Conservation (phyloP, 1,140 invertebrate genomes). For the Cydia splendana region DNA sequence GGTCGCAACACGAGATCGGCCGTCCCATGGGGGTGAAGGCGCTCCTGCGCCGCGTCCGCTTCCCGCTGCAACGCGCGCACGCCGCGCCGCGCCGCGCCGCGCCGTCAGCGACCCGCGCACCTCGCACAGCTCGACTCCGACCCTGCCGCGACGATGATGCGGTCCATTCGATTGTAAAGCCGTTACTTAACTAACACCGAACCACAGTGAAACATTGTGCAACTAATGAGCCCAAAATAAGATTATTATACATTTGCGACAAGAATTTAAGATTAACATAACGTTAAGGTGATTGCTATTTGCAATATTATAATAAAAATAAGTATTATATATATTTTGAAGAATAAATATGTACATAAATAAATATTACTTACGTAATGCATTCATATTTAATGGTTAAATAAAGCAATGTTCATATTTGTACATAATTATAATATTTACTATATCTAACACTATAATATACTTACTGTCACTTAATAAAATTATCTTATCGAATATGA, state of each 20-base stretch:
- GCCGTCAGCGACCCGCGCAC: neutral
- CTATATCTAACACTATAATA: constrained; percentile 23
- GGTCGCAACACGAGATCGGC: constrained; percentile 37
- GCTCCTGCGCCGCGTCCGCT: neutral
- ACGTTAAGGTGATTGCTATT: constrained; percentile 64
- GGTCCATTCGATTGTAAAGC: neutral
- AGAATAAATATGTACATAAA: constrained; percentile 69
- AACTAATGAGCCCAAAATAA: constrained; percentile 42
- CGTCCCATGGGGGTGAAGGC: neutral
- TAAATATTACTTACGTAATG: constrained; percentile 59
- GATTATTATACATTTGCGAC: constrained; percentile 37
- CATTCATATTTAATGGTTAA: constrained; percentile 58
- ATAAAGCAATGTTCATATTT: constrained; percentile 72
- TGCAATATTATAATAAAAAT: constrained; percentile 68
- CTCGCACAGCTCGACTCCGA: neutral
- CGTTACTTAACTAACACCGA: neutral
- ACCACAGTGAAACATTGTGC: neutral
- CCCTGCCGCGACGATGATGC: neutral
- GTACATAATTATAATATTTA: constrained; percentile 66
- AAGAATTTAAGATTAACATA: constrained; percentile 43
- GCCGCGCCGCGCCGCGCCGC: neutral
- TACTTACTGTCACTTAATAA: constrained; percentile 12
- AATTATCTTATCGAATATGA: constrained; percentile 41
- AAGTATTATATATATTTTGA: constrained; percentile 66
- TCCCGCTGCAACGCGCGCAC: neutral